These are phyloP conservation scores for Pyrocephalus nanus DNA, from an alignment of 2,797 vertebrate genomes.

Conservation along the genomic window DNA sequence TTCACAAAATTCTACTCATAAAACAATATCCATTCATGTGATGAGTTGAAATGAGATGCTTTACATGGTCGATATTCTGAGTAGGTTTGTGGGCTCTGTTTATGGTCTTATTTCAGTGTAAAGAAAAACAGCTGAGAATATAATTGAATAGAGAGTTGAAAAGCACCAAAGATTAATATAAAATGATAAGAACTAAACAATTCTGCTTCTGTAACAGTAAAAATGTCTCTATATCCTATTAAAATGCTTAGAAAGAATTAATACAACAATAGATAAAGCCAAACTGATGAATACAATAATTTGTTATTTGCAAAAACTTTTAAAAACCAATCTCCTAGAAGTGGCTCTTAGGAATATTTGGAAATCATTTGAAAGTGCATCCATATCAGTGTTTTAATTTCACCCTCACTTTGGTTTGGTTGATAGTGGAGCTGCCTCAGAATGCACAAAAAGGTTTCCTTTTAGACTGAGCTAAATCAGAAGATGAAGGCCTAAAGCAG, in stretches of 20 bases:
- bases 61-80: not conserved
- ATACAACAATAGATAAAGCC: not conserved
- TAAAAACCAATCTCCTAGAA: not conserved
- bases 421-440: not conserved
- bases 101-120: slow-evolving; percentile 1
- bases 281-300: not conserved
- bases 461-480: not conserved
- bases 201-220: slow-evolving; percentile 2
- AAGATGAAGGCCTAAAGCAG: not conserved
- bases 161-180: slow-evolving; percentile 8
- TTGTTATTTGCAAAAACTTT: not conserved
- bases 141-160: slow-evolving; percentile 13
- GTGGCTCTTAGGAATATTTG: not conserved
- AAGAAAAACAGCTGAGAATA: slow-evolving; percentile 23
- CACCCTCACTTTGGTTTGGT: not conserved
- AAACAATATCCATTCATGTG: not conserved
- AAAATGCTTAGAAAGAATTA: slow-evolving; percentile 28
- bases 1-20: not conserved
- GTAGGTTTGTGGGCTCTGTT: not conserved
- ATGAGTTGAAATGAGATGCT: not conserved
- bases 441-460: not conserved
- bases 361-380: not conserved
- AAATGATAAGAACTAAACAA: slow-evolving; percentile 19
- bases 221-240: not conserved
- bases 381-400: not conserved